A percentile compares a stretch with the other conserved stretches of the same genome.
Conservation (phyloP, 2,797 vertebrate species). For the Gymnoscopelus braueri region DNA sequence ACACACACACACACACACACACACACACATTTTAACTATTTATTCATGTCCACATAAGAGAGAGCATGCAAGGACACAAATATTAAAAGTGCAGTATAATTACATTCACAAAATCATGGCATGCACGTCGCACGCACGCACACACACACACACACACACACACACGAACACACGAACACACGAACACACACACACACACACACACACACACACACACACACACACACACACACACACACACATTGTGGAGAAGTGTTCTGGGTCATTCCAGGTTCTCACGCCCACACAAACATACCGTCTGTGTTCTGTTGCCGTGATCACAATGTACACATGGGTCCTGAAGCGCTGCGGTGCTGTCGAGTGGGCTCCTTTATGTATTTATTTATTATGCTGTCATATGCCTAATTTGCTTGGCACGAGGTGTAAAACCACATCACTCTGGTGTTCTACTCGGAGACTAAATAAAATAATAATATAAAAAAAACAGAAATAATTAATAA, state of each 20-base stretch:
- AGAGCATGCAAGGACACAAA: too few species aligned
- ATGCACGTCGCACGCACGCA: slow-evolving; percentile 23
- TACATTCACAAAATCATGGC: neutral
- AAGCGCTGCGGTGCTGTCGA: slow-evolving; percentile 30
- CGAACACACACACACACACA: slow-evolving; percentile 34
- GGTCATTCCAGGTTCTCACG: slow-evolving; percentile 47
- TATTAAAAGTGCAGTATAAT: too few species aligned
- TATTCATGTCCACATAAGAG: neutral
- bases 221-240: slow-evolving; percentile 8
- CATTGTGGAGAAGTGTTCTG: slow-evolving; percentile 11
- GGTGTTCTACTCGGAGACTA: slow-evolving; percentile 68
- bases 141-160: slow-evolving; percentile 27
- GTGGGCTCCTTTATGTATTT: too few species aligned
- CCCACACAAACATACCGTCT: slow-evolving; percentile 28
- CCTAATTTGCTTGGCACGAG: slow-evolving; percentile 71
- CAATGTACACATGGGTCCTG: slow-evolving; percentile 72
- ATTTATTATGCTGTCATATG: slow-evolving; percentile 59
- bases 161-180: slow-evolving; percentile 20
- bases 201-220: slow-evolving; percentile 26
- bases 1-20: slow-evolving; percentile 24
- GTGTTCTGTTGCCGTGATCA: slow-evolving; percentile 42
- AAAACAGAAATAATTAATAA: slow-evolving; percentile 71
- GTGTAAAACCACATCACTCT: slow-evolving; percentile 59
- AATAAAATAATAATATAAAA: slow-evolving; percentile 44
- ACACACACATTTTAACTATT: neutral